Percentiles rank a stretch among this genome's conserved stretches.
Conservation (phyloP, 2,888 invertebrate genomes). For the Drosophila merina region DNA sequence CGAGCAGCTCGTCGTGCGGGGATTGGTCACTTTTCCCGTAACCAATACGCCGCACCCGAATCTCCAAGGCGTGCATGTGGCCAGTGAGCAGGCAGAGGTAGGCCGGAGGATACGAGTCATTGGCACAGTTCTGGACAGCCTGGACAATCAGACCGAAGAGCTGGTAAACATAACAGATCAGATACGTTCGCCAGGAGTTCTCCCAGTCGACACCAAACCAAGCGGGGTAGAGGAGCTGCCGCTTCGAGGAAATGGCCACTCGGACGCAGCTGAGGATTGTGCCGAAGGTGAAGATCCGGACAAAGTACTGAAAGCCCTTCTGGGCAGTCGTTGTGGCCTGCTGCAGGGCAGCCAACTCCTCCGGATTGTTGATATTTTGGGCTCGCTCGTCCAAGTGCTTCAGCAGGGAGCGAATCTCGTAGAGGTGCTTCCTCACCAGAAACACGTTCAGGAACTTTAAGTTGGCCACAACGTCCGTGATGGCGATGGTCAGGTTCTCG, state of each 20-base stretch:
- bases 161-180: conserved; percentile 68
- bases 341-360: conserved; percentile 59
- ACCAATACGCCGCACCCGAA: conserved; percentile 75
- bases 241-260: conserved; percentile 54
- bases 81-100: conserved; percentile 76
- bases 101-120: conserved; percentile 81
- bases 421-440: conserved; percentile 67
- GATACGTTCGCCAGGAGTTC: conserved; percentile 55
- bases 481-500: conserved; percentile 80
- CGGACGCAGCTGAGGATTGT: conserved; percentile 69
- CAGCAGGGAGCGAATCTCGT: conserved; percentile 56
- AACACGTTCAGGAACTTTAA: conserved; percentile 80
- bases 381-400: conserved; percentile 47
- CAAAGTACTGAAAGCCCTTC: conserved; percentile 68
- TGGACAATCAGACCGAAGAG: conserved; percentile 74
- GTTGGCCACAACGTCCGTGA: conserved; percentile 78
- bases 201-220: conserved; percentile 80
- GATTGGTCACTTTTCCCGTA: background rate
- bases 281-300: conserved; percentile 68
- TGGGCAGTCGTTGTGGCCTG: conserved; percentile 58
- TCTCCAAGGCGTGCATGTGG: conserved; percentile 74
- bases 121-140: conserved; percentile 79
- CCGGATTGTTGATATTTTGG: conserved; percentile 22
- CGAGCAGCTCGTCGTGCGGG: conserved; percentile 57
- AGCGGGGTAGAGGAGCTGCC: conserved; percentile 77